Evolutionary conservation across 2,797 vertebrate genomes (phyloP), one percentile per base, ranked within the genome.

Genomic region (Gallinago solitaria): DNA sequence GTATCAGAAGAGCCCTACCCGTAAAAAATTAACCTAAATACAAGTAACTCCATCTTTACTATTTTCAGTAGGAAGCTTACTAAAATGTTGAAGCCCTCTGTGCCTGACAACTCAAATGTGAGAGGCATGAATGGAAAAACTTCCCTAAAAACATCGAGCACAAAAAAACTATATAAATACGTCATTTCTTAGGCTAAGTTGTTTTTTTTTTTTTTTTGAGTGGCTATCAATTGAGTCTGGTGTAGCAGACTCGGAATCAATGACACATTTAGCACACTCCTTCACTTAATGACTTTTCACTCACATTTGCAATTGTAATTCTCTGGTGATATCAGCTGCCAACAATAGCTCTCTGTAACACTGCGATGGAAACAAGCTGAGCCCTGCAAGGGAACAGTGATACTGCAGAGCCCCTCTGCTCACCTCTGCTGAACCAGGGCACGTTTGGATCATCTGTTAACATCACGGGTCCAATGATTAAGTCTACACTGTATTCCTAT

Each of bases 271-370:
- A 94, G 76, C 69, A 83, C 57, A 60, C 78, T 92, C 59, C 30
- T 93, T 87, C 91, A 87, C 73, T 89, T 83, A 95, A 85, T 87
- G 91, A 94, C 79, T 87, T 86, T 47, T 85, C 85, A 64, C 28
- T 91, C 43, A 43, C 68, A 91, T 95, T 88, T 93, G 64, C 84
- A 87, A 95, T 89, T 91, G 9, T 45, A 89, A 95, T 91, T 74
- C 82, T 75, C 82, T 83, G 64, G 64, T 75, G 87, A 24, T 71
- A 95, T 5, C 76, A 87, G 89, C 68, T 91, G 64, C 64, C 87
- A 93, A 67, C 89, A 93, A 80, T 23, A 74, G 71, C 12, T 75
- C 93, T 77, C 64, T 92, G 57, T 90, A 56, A 67, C 17, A 25
- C 80, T 75, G 32, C 2, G 30, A 92, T 10, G 35, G 64, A 74